Base-by-base conservation (phyloP, 2,113 vertebrate genomes). In the Oxygymnocypris stewartii region DNA sequence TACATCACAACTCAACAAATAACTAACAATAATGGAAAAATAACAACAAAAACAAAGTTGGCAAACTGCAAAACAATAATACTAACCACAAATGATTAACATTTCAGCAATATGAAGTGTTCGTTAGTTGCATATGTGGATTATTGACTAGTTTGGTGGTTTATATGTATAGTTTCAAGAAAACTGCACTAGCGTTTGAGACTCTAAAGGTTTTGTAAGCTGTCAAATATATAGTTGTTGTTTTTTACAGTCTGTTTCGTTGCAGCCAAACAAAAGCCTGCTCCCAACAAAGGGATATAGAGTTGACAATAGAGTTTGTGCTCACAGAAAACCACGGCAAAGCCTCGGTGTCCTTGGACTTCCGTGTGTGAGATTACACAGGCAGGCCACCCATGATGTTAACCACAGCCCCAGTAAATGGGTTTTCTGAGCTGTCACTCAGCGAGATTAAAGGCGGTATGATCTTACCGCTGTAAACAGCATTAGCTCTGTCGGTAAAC, bases 381-480 rank as follows among this genome's bases (percentile, higher is more conserved):
- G 67, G 51, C 84, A 80, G 87, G 85, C 87, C 87, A 88, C 87
- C 87, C 87, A 84, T 86, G 85, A 85, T 79, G 84, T 10, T 67
- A 49, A 20, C 84, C 73, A 63, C 59, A 65, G 40, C n/a, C 49
- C 40, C 9, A 86, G 84, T 83, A 79, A 86, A 78, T 47, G 61
- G 75, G 51, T 61, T 76, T 67, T 79, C 76, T 23, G 54, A 84
- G 80, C n/a, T 86, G 87, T 86, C 87, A 88, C 75, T 86, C 81
- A 69, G 2, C 18, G 65, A 84, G 87, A 84, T 88, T 84, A 86
- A 86, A 88, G 87, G 85, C 71, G 31, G 63, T 57, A n/a, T 37
- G 16, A 54, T 44, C 49, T 83, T 61, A 40, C 57, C 37, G 14
- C 44, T n/a, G 75, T 49, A n/a, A 61, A 57, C 37, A 73, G 61